Base-by-base conservation (phyloP, 2,797 vertebrate genomes). In the Epinephelus malabaricus region DNA sequence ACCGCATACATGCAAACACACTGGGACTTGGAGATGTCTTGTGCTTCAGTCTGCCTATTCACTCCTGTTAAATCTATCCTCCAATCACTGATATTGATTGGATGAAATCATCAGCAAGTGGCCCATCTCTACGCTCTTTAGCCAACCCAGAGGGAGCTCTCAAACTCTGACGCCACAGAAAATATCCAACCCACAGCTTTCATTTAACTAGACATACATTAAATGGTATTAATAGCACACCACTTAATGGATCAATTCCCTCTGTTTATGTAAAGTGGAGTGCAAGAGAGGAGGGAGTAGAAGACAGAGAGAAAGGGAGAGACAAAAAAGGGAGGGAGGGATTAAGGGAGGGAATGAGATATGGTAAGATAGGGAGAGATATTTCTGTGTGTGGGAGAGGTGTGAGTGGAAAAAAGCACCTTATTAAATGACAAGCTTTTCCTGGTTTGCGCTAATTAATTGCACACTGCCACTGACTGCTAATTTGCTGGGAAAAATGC, bases 361-460 rank as follows among this genome's bases (percentile, higher is more conserved):
- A 88, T 87, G 82, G 80, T 65, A 69, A 84, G 86, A 89, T 77
- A 72, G 86, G 75, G 85, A 86, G 76, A 73, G 68, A 88, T 87
- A 88, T 88, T 86, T 91, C 80, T 79, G 75, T 73, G 77, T 85
- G 84, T 84, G 87, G 59, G 83, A 88, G 91, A 84, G 80, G 95
- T 96, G 94, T 95, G 96, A 96, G 92, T 75, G 64, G 71, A 73
- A 69, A 90, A 96, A 96, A 96, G 91, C 86, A 87, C 90, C 96
- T 97, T 97, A 97, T 97, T 97, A 98, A 97, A 97, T 97, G 97
- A 97, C 97, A 98, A 97, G 97, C 95, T 97, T 97, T 97, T 95
- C 94, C 95, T 96, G 95, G 94, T 96, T 96, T 96, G 94, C 81
- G 89, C 94, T 97, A 97, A 97, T 97, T 98, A 97, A 97, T 97